Evolutionary conservation across 2,888 invertebrate species (phyloP).

Genomic region (Elgonia sp.): DNA sequence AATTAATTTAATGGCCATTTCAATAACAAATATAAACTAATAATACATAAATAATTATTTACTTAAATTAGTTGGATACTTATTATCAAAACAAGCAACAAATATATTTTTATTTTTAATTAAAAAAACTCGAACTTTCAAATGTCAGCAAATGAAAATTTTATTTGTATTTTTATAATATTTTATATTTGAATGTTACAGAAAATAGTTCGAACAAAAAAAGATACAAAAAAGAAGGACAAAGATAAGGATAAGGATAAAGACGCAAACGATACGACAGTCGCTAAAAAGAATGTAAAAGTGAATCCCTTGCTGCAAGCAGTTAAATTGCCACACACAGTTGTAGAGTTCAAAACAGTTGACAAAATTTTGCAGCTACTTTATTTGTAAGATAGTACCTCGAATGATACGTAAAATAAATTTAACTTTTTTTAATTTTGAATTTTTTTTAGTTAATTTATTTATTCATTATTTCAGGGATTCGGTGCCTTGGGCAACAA

Average conservation of each 20-base stretch:
- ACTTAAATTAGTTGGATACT: no score
- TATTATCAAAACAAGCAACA: no score
- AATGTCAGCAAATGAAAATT: no score
- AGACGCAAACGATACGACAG: constrained; percentile 84
- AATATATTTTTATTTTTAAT: no score
- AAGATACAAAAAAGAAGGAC: constrained; percentile 86
- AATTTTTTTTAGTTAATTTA: no score
- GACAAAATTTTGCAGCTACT: constrained; percentile 87
- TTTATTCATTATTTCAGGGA: constrained; percentile 86
- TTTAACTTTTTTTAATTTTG: no score
- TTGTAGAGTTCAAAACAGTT: constrained; percentile 87
- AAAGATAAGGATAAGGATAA: constrained; percentile 84
- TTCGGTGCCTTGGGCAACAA: constrained; percentile 88
- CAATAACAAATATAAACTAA: no score
- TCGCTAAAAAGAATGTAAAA: constrained; percentile 79
- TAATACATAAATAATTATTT: no score
- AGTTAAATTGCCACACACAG: constrained; percentile 86
- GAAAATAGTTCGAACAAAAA: constrained; percentile 87
- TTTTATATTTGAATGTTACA: constrained; percentile 73
- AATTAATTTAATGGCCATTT: no score
- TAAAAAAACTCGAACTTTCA: no score
- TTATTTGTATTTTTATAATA: not conserved
- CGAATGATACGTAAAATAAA: no score
- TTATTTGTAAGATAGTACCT: constrained; percentile 87
- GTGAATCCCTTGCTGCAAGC: constrained; percentile 70